Evolutionary conservation across 1,140 invertebrate species (phyloP).

Genomic region (Lepidurus packardi): DNA sequence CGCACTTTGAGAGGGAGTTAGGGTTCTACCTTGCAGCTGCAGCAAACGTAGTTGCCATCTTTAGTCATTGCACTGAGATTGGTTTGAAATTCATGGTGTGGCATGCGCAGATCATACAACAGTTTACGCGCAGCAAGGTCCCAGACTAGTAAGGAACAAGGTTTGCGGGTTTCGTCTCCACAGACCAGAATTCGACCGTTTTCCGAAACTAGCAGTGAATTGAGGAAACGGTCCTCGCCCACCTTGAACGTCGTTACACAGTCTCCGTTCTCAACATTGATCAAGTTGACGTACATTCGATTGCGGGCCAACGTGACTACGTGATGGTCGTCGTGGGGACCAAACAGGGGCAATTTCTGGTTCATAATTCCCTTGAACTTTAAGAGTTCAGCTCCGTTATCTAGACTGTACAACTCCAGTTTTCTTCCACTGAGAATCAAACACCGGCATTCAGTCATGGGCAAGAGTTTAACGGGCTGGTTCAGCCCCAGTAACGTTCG

Average conservation of each 20-base stretch:
- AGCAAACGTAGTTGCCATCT: constrained; percentile 64
- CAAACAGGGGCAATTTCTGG: constrained; percentile 74
- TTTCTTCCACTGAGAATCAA: constrained; percentile 74
- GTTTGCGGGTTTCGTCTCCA: constrained; percentile 85
- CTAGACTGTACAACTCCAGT: constrained; percentile 68
- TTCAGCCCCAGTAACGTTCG: constrained; percentile 32
- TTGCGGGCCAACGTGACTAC: constrained; percentile 75
- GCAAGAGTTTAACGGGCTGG: constrained; percentile 44
- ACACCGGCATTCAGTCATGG: constrained; percentile 58
- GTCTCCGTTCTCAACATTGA: constrained; percentile 73
- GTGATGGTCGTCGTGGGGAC: constrained; percentile 69
- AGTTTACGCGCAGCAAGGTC: constrained; percentile 74
- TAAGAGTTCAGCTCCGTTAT: constrained; percentile 60
- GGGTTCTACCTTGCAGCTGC: constrained; percentile 51
- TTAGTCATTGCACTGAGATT: constrained; percentile 75
- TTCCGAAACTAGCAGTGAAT: constrained; percentile 76
- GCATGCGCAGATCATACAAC: constrained; percentile 76
- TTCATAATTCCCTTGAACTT: constrained; percentile 71
- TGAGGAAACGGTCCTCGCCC: constrained; percentile 78
- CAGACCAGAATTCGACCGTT: constrained; percentile 81
- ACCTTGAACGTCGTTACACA: constrained; percentile 82
- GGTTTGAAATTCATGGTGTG: constrained; percentile 81
- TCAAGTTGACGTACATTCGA: constrained; percentile 83
- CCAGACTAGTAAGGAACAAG: constrained; percentile 82
- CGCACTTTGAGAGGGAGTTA: constrained; percentile 13